Base-by-base conservation (phyloP, 1,140 invertebrate species). In the Heliconius hewitsoni region DNA sequence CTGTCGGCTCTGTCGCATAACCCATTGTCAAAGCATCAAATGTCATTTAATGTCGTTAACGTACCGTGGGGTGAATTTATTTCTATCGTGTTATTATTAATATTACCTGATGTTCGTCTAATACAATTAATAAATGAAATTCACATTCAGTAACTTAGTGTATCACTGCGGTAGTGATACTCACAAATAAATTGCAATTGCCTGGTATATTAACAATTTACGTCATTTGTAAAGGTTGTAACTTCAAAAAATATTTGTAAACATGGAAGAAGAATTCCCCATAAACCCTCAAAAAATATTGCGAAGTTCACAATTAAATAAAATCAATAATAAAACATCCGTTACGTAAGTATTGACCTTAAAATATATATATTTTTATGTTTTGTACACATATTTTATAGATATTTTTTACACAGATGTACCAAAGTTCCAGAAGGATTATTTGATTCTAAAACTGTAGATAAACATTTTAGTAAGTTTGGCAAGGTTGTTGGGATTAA, bases 381-480 rank as follows among this genome's bases (percentile, higher is more conserved):
- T 27, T 66, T 66, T 66, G 55, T 9, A 27, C 13, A 66, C n/a
- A 18, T 8, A 66, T 66, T 66, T 66, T 3, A 23, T 66, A 66
- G 3, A 73, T 57, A n/a, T 76, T 37, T 37, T 70, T 57, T 57
- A 90, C 88, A 19, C 77, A 96, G 96, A 72, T 97, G 96, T 83
- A 90, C 94, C 13, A 94, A 96, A 84, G 96, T 97, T 39, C 97
- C 97, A 2, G 95, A 96, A 77, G 84, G 93, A 6, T 93, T 97
- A 60, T 95, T 97, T n/a, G 91, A 96, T 82, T 95, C 95, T 84
- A 87, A 90, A 74, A 87, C 95, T 71, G 96, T 96, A 3, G 96
- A 96, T 79, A 94, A 95, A 74, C 96, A 97, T 85, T 97, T 97
- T 78, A 90, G 94, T 11, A 95, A 96, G 77, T 97, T 96, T 89